Base-by-base conservation (phyloP, 2,113 vertebrate species). In the Malurus elegans region DNA sequence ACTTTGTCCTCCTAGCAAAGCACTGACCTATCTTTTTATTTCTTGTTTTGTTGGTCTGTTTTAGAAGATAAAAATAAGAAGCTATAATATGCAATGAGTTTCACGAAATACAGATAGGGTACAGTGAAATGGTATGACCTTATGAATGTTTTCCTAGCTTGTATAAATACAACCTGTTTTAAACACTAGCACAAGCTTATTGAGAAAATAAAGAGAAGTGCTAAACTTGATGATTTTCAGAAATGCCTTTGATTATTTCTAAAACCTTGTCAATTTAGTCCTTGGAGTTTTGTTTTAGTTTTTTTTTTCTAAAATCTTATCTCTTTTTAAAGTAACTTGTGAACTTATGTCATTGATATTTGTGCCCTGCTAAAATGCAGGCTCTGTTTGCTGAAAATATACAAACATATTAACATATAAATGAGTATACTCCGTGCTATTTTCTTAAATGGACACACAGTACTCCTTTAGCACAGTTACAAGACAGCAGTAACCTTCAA, bases 41-140 rank as follows among this genome's bases (percentile, higher is more conserved):
- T 70, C 45, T 69, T 80, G 12, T 32, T 76, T 83, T 91, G 6
- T 40, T 73, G 36, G 23, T 58, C 32, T 73, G 14, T 60, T 95
- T 76, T 57, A 86, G 48, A 80, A 80, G 32, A 23, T 42, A 14
- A 83, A 92, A 80, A 80, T 53, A 19, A 72, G 50, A 86, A 80
- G 11, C 18, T 61, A 32, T 13, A 60, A 24, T n/a, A 74, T 21
- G 6, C 45, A 57, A 18, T 26, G 6, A 34, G 8, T 2, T 78
- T 60, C 84, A 38, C 12, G 61, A 78, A 65, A 73, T 60, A 56
- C 31, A 60, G 44, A 20, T 36, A 58, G 50, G 3, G 9, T 12
- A 18, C 47, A 9, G 9, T 70, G 69, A 76, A 72, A 36, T 26
- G 0, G 12, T 29, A 26, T 11, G 18, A 65, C 5, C 2, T 78